Conservation (phyloP, 1,140 invertebrate species). For the Lethrus apterus region DNA sequence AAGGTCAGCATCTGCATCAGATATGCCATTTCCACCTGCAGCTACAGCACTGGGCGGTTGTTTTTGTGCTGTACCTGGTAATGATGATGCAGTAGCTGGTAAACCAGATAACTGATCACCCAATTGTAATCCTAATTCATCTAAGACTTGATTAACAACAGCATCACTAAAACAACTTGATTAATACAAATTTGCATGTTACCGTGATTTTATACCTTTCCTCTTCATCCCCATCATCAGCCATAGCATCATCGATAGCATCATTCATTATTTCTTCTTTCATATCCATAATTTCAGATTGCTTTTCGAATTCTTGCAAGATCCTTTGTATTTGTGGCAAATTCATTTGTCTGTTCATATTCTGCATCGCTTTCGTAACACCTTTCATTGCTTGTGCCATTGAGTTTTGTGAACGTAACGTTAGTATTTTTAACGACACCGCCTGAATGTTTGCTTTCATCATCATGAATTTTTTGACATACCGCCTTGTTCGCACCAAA, state of each 20-base stretch:
- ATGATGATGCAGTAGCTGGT: slow-evolving; percentile 62
- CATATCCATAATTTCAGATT: slow-evolving; percentile 99
- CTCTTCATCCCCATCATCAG: slow-evolving; percentile 96
- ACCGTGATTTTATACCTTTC: slow-evolving; percentile 69
- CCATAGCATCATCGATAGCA: slow-evolving; percentile 99
- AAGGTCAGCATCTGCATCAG: slow-evolving; percentile 89
- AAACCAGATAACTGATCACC: slow-evolving; percentile 81
- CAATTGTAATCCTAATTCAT: slow-evolving; percentile 93
- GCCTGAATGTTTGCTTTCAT: slow-evolving; percentile 99
- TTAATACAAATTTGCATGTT: not conserved
- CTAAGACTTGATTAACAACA: slow-evolving; percentile 88
- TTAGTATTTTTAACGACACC: slow-evolving; percentile 97
- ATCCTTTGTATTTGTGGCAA: slow-evolving; percentile 99
- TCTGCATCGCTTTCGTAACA: slow-evolving; percentile 96
- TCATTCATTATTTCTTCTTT: slow-evolving; percentile 99
- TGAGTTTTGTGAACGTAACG: slow-evolving; percentile 94
- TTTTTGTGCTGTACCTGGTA: slow-evolving; percentile 46
- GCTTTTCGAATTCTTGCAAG: slow-evolving; percentile 98
- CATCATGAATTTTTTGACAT: slow-evolving; percentile 97
- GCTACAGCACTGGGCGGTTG: slow-evolving; percentile 50
- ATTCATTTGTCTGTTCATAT: slow-evolving; percentile 97
- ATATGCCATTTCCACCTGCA: slow-evolving; percentile 48
- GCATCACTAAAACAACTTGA: slow-evolving; percentile 58
- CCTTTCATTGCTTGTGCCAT: slow-evolving; percentile 99
- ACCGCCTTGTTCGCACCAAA: slow-evolving; percentile 89